Evolutionary conservation across 2,113 vertebrate species (phyloP), one percentile per base, ranked within the genome.

Genomic region (Notothenia rossii): DNA sequence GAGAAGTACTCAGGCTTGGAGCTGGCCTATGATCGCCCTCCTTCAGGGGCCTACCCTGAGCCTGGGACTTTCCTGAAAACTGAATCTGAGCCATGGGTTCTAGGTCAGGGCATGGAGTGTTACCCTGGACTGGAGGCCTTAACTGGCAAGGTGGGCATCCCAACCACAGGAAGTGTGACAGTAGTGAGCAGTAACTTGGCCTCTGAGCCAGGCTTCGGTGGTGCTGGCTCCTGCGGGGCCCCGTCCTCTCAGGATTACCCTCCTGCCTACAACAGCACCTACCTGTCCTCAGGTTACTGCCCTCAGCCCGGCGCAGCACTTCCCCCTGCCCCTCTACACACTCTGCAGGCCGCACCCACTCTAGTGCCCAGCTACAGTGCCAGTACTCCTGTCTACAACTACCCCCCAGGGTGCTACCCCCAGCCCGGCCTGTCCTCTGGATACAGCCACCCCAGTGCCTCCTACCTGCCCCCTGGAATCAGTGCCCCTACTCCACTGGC

Each of bases 1-100:
- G 97, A 99, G 92, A 98, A 98, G 83, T 99, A 99, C 91, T 96
- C 98, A 0, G 97, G 96, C 65, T 93, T 97, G 77, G 93, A 97
- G 92, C 93, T 97, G 8, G 91, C 97, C 59, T 97, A 97, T 66
- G 97, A 98, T 63, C 95, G 97, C 49, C 87, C 91, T 11, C 53
- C 88, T 76, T 13, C 91, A 81, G 43, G 62, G 53, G 56, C 93
- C 53, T 89, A 94, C 51, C 91, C 96, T 2, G 94, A 96, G 33
- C 95, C 97, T 10, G 94, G 96, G 9, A 71, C 96, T 80, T 98
- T 98, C 67, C 91, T 96, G 49, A 94, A 98, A 69, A 95, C 93
- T 18, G 97, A 98, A 0, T 82, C 95, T 0, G 97, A 98, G 80
- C 91, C 96, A 63, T 99, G 98, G 98, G 90, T 94, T 0, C 86